A percentile compares a stretch with the other conserved stretches of the same genome.
phyloP scores from a whole-genome alignment of 2,113 vertebrate species.

The Capricornis sumatraensis region DNA sequence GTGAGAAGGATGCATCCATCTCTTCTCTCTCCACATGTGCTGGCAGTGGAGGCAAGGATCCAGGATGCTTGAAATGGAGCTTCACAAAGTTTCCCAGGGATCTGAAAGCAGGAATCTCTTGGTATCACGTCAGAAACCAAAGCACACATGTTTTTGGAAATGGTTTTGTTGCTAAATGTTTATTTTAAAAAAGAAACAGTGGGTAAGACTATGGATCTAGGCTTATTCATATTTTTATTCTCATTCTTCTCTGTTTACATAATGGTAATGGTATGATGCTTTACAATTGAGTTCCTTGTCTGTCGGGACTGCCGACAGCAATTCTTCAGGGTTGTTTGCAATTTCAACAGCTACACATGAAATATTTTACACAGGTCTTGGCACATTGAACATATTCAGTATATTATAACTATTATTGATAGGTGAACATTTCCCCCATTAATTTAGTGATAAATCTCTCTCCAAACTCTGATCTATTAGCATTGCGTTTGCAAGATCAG shows the following conservation, averaged over 20 bases:
- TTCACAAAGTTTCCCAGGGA: not conserved
- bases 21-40: not conserved
- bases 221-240: not conserved
- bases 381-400: conserved; percentile 37
- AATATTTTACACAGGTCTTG: conserved; percentile 10
- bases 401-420: conserved; percentile 10
- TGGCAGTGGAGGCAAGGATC: not conserved
- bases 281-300: not conserved
- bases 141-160: not conserved
- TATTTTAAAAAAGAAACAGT: not conserved
- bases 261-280: not conserved
- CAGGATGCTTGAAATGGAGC: not conserved
- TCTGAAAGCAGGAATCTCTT: not conserved
- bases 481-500: conserved; percentile 24
- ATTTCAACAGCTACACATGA: not conserved
- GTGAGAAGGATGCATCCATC: not conserved
- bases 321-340: not conserved
- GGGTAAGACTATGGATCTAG: not conserved
- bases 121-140: not conserved
- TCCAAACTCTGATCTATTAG: conserved; percentile 51
- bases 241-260: not conserved
- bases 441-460: conserved; percentile 55
- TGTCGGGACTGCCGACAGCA: not conserved
- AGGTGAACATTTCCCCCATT: conserved; percentile 29
- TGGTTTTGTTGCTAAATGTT: not conserved